Conservation (phyloP, 2,888 invertebrate species). For the Plemyria rubiginata region DNA sequence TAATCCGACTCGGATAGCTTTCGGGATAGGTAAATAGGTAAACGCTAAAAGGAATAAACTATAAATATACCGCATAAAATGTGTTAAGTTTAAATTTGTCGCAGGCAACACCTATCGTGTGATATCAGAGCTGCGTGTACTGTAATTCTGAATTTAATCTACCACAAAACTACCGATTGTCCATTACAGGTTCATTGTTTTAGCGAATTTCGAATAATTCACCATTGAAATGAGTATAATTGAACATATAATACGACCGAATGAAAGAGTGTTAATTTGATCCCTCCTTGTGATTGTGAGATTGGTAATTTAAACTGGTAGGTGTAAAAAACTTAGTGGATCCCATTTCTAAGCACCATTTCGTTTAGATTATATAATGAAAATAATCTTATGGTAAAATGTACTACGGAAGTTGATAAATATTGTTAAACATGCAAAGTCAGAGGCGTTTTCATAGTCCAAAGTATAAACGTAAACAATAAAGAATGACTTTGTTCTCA, state of each 20-base stretch:
- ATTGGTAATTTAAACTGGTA: conserved; percentile 18
- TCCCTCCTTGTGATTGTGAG: conserved; percentile 29
- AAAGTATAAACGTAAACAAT: not conserved
- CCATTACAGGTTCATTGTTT: conserved; percentile 53
- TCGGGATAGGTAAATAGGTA: no score
- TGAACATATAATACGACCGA: conserved; percentile 30
- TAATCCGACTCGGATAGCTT: no score
- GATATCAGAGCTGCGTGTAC: conserved; percentile 8
- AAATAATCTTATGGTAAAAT: no score
- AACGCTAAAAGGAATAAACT: no score
- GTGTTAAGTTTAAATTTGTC: no score
- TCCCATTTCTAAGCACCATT: conserved; percentile 3
- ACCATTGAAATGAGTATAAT: conserved; percentile 32
- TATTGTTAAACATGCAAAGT: not conserved
- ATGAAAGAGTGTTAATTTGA: conserved; percentile 28
- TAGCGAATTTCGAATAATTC: conserved; percentile 33
- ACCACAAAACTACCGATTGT: conserved; percentile 51
- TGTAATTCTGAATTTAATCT: conserved; percentile 51
- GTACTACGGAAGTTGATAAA: no score
- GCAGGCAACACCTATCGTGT: no score
- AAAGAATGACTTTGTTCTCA: not conserved
- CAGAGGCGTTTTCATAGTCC: not conserved
- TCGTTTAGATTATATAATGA: not conserved
- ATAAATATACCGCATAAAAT: no score
- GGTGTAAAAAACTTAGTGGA: conserved; percentile 28